Base-by-base conservation (phyloP, 2,113 vertebrate species). In the Grammomys dolichurus region DNA sequence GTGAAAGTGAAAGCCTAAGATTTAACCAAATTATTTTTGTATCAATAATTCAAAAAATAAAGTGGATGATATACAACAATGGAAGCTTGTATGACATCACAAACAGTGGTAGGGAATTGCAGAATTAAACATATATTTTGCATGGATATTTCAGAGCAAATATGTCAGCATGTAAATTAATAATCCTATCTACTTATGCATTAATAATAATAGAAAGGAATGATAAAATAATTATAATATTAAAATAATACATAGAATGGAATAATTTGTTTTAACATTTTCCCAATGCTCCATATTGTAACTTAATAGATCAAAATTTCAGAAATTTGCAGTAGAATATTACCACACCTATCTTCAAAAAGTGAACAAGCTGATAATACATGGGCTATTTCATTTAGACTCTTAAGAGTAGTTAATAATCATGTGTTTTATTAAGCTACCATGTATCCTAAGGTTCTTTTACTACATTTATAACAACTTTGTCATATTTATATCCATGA, bases 101-200 rank as follows among this genome's bases (percentile, higher is more conserved):
- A 93, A 91, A 80, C 46, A 60, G 36, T 82, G 40, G 72, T 95
- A 69, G 95, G 91, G 87, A 97, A 89, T 94, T 94, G 58, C 94
- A 90, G 90, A 98, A 95, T 98, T 97, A 98, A 97, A 54, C 0
- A 96, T 89, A 43, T 75, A 91, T 94, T 98, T 97, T 96, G 63
- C 97, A 91, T 85, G 95, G 96, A 94, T 97, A 84, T 95, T 95
- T 97, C 97, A 97, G 73, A 97, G 70, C 73, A 93, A 97, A 94
- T 36, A 36, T 60, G 96, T 91, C 69, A 97, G 94, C 58, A 92
- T 97, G 90, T 96, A 97, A 65, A 93, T 96, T 95, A 97, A 96
- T 98, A 97, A 96, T 91, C 70, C 0, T 89, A 67, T 28, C 26
- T 69, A 65, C 1, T 65, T 33, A 67, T 12, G 4, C 72, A 95